Evolutionary conservation across 2,888 invertebrate genomes (phyloP), one percentile per base, ranked within the genome.

Genomic region (Plagodis pulveraria): DNA sequence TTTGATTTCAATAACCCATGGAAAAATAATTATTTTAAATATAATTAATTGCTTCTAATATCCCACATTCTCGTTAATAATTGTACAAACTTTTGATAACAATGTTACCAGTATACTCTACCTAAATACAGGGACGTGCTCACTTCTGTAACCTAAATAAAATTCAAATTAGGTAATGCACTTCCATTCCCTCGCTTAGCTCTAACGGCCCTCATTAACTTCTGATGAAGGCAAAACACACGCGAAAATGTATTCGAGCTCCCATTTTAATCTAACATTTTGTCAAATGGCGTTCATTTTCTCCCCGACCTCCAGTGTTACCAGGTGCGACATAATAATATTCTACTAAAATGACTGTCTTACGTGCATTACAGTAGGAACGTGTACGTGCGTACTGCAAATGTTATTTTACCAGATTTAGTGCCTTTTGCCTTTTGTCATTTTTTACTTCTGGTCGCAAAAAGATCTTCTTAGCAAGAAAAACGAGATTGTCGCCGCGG

Each of bases 141-240:
- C n/a, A 7, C 50, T 6, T 33, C 7, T 7, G 40, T 41, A 11
- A 41, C 41, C 33, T 41, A 33, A 40, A 41, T 50, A 12, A 33
- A 50, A 50, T 50, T 40, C 32, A 41, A 50, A 50, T 50, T 41
- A 50, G 41, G 11, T 50, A 49, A 49, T 41, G 40, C 50, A 41
- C 33, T 50, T n/a, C 6, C 6, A 9, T 48, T 5, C 48, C 48
- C 5, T 12, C 12, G 12, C 38, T 38, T 36, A 8, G 11, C 38
- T 38, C 12, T n/a, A 22, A 22, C 6, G 45, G 44, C 12, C 10
- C 40, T 52, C 45, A 52, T 52, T 52, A 45, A n/a, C 32, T 45
- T 9, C 38, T 32, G 45, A 45, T 46, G 35, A 46, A n/a, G 34
- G 35, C 33, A 36, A 33, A 40, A 38, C 44, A 41, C 33, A 12